Evolutionary conservation across 2,888 invertebrate species (phyloP).

Genomic region (Trachelus tabidus): DNA sequence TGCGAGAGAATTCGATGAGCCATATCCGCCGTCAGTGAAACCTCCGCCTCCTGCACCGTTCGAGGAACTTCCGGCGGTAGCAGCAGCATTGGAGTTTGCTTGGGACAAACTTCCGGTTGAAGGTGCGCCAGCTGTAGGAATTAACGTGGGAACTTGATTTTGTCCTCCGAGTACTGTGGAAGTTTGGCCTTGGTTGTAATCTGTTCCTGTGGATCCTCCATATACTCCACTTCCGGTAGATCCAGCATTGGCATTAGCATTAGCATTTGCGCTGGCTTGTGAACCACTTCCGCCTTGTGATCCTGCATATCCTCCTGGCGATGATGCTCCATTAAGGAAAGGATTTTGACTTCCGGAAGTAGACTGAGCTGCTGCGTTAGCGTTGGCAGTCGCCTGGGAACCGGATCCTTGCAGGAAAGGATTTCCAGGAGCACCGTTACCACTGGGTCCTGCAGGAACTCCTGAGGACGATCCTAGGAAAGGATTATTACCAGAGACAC

Average conservation of each 20-base stretch:
- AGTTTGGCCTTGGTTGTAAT: background rate
- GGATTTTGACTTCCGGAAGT: slow-evolving; percentile 10
- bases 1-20: slow-evolving; percentile 26
- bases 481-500: slow-evolving; percentile 4
- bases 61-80: slow-evolving; percentile 8
- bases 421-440: background rate
- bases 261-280: slow-evolving; percentile 17
- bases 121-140: background rate
- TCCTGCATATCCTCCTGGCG: slow-evolving; percentile 14
- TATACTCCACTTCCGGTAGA: background rate
- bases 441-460: background rate
- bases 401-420: slow-evolving; percentile 8
- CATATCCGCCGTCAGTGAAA: background rate
- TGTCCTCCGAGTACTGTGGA: background rate
- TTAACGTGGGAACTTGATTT: background rate
- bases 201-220: slow-evolving; percentile 2
- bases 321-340: slow-evolving; percentile 9
- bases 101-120: background rate
- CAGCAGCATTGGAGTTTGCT: slow-evolving; percentile 13
- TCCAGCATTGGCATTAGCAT: slow-evolving; percentile 23
- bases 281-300: slow-evolving; percentile 8
- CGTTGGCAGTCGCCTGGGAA: slow-evolving; percentile 9
- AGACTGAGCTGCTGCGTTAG: slow-evolving; percentile 16
- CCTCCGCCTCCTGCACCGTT: slow-evolving; percentile 16
- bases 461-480: background rate